A percentile compares a stretch with the other conserved stretches of the same genome.
These are phyloP conservation scores for Luperina testacea DNA, from an alignment of 2,888 invertebrate species.

Conservation along the genomic window DNA sequence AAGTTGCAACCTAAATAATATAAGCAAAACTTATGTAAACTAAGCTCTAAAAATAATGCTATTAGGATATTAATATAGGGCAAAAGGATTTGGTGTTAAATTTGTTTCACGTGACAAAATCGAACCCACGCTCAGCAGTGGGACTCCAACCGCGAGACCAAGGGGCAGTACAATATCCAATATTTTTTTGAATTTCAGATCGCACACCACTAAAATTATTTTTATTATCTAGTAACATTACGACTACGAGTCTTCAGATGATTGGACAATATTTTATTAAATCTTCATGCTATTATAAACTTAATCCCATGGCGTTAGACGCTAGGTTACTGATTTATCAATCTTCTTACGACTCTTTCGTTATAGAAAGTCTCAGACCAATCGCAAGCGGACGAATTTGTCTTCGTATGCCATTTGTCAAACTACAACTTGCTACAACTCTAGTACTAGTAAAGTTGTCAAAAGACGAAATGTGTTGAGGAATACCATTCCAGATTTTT, in stretches of 20 bases:
- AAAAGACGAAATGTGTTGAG: constrained; percentile 82
- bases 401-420: constrained; percentile 79
- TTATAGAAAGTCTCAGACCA: constrained; percentile 69
- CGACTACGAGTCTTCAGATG: constrained; percentile 60
- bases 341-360: constrained; percentile 19
- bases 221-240: constrained; percentile 32
- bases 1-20: not conserved
- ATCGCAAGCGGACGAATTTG: constrained; percentile 84
- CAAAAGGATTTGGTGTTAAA: no score
- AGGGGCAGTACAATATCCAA: not conserved
- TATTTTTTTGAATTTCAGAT: no score
- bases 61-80: no score
- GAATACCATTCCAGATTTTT: constrained; percentile 67
- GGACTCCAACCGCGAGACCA: not conserved
- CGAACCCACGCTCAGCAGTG: not conserved
- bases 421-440: constrained; percentile 63
- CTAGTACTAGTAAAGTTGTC: constrained; percentile 64
- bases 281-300: constrained; percentile 20
- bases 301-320: fast-evolving
- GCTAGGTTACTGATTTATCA: constrained; percentile 1
- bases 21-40: no score
- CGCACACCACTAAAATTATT: not conserved
- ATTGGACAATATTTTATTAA: constrained; percentile 49
- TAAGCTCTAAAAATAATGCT: no score
- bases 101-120: no score